Evolutionary conservation across 2,888 invertebrate species (phyloP), one percentile per base, ranked within the genome.

Genomic region (Linyphia triangularis): DNA sequence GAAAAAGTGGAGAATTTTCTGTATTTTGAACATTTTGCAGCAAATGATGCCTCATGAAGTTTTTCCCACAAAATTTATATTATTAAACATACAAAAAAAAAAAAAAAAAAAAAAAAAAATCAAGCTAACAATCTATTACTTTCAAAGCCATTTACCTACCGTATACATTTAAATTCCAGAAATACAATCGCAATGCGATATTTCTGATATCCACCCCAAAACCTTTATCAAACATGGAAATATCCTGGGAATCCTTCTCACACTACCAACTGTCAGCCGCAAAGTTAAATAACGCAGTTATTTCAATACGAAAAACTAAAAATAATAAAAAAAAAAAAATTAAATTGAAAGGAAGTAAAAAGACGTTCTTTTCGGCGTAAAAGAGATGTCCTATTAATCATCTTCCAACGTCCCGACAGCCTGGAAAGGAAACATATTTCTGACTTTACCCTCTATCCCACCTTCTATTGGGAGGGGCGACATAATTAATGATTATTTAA

Each of bases 371-470:
- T 70, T 70, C 26, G 26, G 43, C 40, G 26, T 26, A 16, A 70
- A 26, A 70, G 70, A 43, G 70, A 22, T n/a, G 1, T 69, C 59
- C 59, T 40, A 77, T 77, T 77, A 77, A 77, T 77, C 77, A 77
- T 77, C 40, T n/a, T 63, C 63, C 26, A 10, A 57, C 33, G 59
- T 24, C 59, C 16, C n/a, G n/a, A 72, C 51, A 30, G 51, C 24
- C 40, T 40, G 77, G 59, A 43, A 70, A 77, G 63, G 75, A 40
- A 77, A 63, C 77, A 77, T 77, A 77, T 77, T 77, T 37, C 10
- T 16, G 3, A 51, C 51, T 51, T 51, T n/a, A 51, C 51, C 6
- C 51, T 51, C 2, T n/a, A 13, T 5, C 51, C 51, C 51, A 9
- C 13, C 5, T n/a, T 16, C 51, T 51, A 51, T 10, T 51, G 51